Conservation (phyloP, 2,113 vertebrate genomes). For the Xenopus laevis region DNA sequence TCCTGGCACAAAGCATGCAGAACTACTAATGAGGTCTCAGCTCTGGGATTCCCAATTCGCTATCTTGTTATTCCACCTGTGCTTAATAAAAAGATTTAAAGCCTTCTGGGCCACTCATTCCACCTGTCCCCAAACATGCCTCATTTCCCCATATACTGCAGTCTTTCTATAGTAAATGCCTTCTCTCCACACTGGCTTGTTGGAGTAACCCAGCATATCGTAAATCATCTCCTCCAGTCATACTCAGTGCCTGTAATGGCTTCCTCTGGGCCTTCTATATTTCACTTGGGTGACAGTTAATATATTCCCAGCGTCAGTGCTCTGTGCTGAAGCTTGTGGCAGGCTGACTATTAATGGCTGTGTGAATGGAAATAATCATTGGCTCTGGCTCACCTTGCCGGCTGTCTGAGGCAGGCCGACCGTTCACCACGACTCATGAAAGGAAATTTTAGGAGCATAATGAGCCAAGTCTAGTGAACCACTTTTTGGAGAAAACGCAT, state of each 20-base stretch:
- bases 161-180: slow-evolving; percentile 22
- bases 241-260: slow-evolving; percentile 27
- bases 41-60: slow-evolving; percentile 10
- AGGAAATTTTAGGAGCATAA: slow-evolving; percentile 7
- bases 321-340: slow-evolving; percentile 15
- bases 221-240: slow-evolving; percentile 33
- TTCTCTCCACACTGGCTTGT: slow-evolving; percentile 30
- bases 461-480: neutral
- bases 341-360: slow-evolving; percentile 36
- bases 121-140: slow-evolving; percentile 33
- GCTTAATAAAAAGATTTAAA: slow-evolving; percentile 25
- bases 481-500: neutral
- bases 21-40: slow-evolving; percentile 28
- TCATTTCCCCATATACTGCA: slow-evolving; percentile 38
- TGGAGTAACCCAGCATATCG: slow-evolving; percentile 19
- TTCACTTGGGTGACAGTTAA: slow-evolving; percentile 40
- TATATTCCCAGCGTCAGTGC: slow-evolving; percentile 26
- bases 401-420: neutral
- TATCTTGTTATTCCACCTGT: slow-evolving; percentile 32
- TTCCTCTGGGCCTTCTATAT: slow-evolving; percentile 41
- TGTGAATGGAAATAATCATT: slow-evolving; percentile 42
- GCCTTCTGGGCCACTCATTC: neutral
- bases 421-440: slow-evolving; percentile 9
- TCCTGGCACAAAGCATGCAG: neutral
- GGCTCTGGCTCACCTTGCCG: slow-evolving; percentile 16